A percentile compares a stretch with the other conserved stretches of the same genome.
Evolutionary conservation across 2,888 invertebrate species (phyloP).

Genomic region (Oxycera nigricornis): DNA sequence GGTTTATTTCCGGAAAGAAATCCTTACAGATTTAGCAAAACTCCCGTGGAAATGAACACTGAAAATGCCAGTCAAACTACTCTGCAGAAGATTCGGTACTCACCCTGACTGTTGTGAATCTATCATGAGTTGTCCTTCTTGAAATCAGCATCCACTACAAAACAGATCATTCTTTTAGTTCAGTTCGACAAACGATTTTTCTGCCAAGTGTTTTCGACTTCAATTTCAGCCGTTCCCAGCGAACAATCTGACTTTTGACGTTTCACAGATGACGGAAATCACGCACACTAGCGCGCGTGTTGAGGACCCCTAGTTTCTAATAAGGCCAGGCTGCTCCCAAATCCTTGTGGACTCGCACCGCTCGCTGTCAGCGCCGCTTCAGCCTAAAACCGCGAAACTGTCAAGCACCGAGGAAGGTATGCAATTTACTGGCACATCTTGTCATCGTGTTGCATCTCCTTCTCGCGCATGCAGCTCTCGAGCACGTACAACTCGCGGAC

Average conservation of each 20-base stretch:
- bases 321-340: not conserved
- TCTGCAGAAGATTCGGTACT: too few relatives aligned
- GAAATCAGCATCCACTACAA: too few relatives aligned
- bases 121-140: too few relatives aligned
- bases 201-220: too few relatives aligned
- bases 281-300: constrained; percentile 16
- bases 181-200: too few relatives aligned
- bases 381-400: not conserved
- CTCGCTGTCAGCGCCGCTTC: not conserved
- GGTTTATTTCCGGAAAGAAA: too few relatives aligned
- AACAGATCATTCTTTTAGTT: too few relatives aligned
- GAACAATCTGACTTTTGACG: not conserved
- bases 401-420: not conserved
- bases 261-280: constrained; percentile 17
- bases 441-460: constrained; percentile 30
- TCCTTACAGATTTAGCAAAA: too few relatives aligned
- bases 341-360: not conserved
- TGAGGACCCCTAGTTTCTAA: not conserved
- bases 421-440: constrained; percentile 27
- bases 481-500: constrained; percentile 1
- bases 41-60: too few relatives aligned
- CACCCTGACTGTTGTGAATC: too few relatives aligned
- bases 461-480: constrained; percentile 12
- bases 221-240: not conserved
- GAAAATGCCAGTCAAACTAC: too few relatives aligned